A percentile compares a stretch with the other conserved stretches of the same genome.
phyloP scores from a whole-genome alignment of 1,140 invertebrate species.

The Meloidogyne floridensis region DNA sequence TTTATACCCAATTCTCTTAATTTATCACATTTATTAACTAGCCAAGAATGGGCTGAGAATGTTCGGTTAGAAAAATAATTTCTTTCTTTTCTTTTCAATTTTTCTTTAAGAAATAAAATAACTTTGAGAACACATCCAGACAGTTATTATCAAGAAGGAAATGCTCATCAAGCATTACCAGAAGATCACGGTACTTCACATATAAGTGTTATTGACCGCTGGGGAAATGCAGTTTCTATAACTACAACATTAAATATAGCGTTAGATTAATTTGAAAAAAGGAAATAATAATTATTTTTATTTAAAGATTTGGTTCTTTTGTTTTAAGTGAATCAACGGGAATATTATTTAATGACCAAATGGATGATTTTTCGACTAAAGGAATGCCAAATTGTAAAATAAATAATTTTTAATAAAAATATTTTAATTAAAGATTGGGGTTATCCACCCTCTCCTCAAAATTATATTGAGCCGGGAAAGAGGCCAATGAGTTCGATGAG shows the following conservation, averaged over 20 bases:
- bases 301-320: neutral
- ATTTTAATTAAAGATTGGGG: constrained; percentile 74
- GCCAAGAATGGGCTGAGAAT: constrained; percentile 42
- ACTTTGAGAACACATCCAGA: constrained; percentile 56
- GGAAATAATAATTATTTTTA: neutral
- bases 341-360: constrained; percentile 86
- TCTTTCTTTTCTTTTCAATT: neutral
- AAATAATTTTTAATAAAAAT: neutral
- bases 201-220: constrained; percentile 78
- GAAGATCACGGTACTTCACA: constrained; percentile 79
- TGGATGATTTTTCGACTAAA: constrained; percentile 83
- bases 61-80: constrained; percentile 25
- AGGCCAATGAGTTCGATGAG: constrained; percentile 85
- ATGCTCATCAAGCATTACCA: constrained; percentile 34
- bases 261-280: constrained; percentile 7
- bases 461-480: constrained; percentile 80
- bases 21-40: constrained; percentile 57
- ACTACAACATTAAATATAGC: constrained; percentile 84
- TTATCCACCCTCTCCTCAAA: constrained; percentile 75
- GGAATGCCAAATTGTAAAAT: constrained; percentile 1
- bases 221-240: constrained; percentile 87
- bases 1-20: constrained; percentile 72
- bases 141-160: constrained; percentile 55
- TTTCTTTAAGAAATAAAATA: constrained; percentile 43
- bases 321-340: constrained; percentile 63